phyloP scores from a whole-genome alignment of 2,888 invertebrate species.

The Drosophila trichaetosa region DNA sequence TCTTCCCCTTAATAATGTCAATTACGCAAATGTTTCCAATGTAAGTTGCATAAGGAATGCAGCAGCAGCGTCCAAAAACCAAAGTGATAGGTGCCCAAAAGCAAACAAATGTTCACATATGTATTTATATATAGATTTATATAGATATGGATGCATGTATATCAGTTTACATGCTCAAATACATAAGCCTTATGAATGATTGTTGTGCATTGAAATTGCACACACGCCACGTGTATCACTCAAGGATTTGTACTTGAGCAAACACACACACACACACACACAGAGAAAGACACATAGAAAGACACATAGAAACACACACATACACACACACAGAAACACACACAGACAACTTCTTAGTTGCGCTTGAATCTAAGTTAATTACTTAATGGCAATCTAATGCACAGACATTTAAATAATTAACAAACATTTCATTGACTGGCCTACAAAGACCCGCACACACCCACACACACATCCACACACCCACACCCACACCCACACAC shows the following conservation, averaged over 20 bases:
- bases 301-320: background rate
- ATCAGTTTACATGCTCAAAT: conserved; percentile 14
- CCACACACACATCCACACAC: conserved; percentile 20
- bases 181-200: background rate
- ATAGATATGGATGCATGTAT: background rate
- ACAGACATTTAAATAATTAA: conserved; percentile 69
- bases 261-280: conserved; percentile 3
- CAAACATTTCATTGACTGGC: conserved; percentile 75
- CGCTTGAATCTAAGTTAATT: conserved; percentile 67
- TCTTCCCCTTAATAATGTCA: conserved; percentile 10
- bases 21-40: conserved; percentile 26
- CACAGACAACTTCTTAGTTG: conserved; percentile 22
- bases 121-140: conserved; percentile 21
- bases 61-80: background rate
- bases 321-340: conserved; percentile 17
- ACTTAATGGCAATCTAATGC: conserved; percentile 76
- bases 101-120: conserved; percentile 19
- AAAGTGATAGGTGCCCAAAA: background rate
- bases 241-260: conserved; percentile 25
- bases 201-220: conserved; percentile 37
- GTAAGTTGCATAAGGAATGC: background rate
- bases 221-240: conserved; percentile 49
- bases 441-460: conserved; percentile 32
- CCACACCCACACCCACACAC: conserved; percentile 12
- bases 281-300: background rate